Evolutionary conservation across 1,140 invertebrate genomes (phyloP), one percentile per base, ranked within the genome.

Genomic region (Lutraria rhynchaena): DNA sequence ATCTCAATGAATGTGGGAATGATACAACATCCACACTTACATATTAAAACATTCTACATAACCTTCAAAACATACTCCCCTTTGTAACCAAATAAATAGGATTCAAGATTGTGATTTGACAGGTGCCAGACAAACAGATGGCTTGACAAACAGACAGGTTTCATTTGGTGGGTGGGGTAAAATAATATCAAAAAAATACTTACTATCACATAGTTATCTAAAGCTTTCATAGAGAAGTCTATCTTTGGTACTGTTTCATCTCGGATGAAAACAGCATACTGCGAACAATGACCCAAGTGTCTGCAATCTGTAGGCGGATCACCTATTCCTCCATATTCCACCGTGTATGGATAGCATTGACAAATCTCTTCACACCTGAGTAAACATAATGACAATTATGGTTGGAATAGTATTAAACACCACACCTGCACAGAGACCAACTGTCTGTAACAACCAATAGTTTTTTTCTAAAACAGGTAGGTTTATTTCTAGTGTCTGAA

Each of bases 261-360:
- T 58, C 75, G 83, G 0, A 53, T 49, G 76, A 92, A 90, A 7
- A 90, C 80, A 31, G 89, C 91, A 3, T 85, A 84, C 70, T 92
- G 91, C n/a, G 87, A 87, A 81, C 91, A 92, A 58, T 58, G 82
- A 33, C 91, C 91, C 2, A 90, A 13, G 73, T 85, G 46, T 17
- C 69, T 41, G 11, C 51, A 41, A 13, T 75, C 83, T n/a, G 15
- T 3, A 1, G 90, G 90, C 24, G 87, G 83, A 0, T 88, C 85
- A 5, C 91, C 91, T 29, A 91, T 85, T 11, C 91, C 90, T 31
- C 77, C 63, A 81, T 83, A 91, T 19, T 87, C 76, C 3, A 90
- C 89, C 3, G 15, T 65, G 71, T 91, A 92, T 1, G 65, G 75
- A 76, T 90, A 87, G 11, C 69, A 82, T 7, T 44, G 15, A 76